These are phyloP conservation scores for Cranoglanis bouderius DNA, from an alignment of 2,113 vertebrate genomes.

Conservation along the genomic window DNA sequence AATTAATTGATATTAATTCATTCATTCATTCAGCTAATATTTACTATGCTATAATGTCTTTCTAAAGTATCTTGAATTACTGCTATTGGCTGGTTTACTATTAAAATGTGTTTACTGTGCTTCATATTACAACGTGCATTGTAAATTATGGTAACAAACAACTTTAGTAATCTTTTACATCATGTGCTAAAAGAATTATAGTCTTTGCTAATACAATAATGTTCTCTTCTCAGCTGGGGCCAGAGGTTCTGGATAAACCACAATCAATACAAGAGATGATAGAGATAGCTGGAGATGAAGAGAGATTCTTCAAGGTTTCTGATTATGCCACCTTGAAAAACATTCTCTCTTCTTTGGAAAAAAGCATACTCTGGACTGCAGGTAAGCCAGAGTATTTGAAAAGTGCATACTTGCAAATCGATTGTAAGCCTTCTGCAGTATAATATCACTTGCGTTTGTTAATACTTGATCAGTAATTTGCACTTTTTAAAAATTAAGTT, in stretches of 20 bases:
- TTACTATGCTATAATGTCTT: no score
- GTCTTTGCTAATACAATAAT: not conserved
- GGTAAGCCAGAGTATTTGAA: constrained; percentile 56
- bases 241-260: not conserved
- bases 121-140: no score
- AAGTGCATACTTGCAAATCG: not conserved
- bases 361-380: constrained; percentile 71
- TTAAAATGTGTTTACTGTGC: no score
- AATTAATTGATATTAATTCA: no score
- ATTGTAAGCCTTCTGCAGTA: not conserved
- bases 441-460: not conserved
- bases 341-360: constrained; percentile 67
- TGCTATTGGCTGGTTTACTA: no score
- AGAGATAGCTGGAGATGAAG: constrained; percentile 69
- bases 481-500: no score
- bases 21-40: no score
- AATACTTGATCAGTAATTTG: not conserved
- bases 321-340: constrained; percentile 69
- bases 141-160: no score
- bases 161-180: no score
- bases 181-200: not conserved
- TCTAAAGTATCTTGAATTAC: no score
- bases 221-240: constrained; percentile 69
- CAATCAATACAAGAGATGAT: constrained; percentile 60
- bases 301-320: constrained; percentile 70